Base-by-base conservation (phyloP, 2,797 vertebrate genomes). In the Clarias fuscus region DNA sequence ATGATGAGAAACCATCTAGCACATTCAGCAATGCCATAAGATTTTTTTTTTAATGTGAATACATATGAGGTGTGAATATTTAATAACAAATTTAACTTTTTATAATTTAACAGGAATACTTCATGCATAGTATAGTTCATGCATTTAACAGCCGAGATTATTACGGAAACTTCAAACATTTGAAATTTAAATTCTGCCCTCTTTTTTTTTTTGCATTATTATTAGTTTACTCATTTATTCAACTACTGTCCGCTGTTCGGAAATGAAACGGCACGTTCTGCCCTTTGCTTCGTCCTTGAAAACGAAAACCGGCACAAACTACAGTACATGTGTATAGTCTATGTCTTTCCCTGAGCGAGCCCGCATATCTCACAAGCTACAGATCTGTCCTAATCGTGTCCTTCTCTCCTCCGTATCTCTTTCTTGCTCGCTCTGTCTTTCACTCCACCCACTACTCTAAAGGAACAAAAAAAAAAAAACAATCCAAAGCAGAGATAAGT, bases 401-500 rank as follows among this genome's bases (percentile, higher is more conserved):
- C 65, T 77, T 71, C 61, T 58, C 81, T 83, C 67, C 59, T 64
- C 72, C 65, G 37, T 73, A n/a, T 82, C 77, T 82, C 78, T 88
- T 71, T 65, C 53, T n/a, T 84, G 70, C 85, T 84, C 85, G 37
- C 85, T 81, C 79, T 40, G 83, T 85, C 89, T 86, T 85, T 78
- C 86, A 80, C 88, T 85, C 65, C 86, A 53, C 87, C 87, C 84
- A 83, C 87, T 78, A 67, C 86, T 53, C 53, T 61, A 61, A 67
- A 84, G 24, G 61, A 81, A 76, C 53, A 84, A 73, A 81, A 30
- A 58, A 33, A 37, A 37, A 37, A 86, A 88, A 87, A 88, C 90
- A 88, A 91, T 89, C 88, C 89, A 88, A 84, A 85, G 89, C 91
- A 67, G 87, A 91, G 89, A 92, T 91, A 90, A 93, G 92, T 90